phyloP scores from a whole-genome alignment of 92 coral and sea anemone species.

The Parazoanthus swiftii region DNA sequence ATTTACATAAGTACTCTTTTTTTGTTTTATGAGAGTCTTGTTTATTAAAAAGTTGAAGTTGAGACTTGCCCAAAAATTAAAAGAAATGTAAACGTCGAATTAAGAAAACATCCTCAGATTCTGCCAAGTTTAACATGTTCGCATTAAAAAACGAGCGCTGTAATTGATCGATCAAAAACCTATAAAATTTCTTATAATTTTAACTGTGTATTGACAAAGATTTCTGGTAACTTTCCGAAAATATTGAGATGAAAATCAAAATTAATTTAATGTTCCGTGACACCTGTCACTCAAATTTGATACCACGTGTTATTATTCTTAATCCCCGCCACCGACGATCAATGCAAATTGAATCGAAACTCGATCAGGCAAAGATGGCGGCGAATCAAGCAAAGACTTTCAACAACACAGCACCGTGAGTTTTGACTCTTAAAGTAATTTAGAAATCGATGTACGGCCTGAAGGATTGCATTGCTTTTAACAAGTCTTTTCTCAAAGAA shows the following conservation, averaged over 20 bases:
- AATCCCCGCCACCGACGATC: conserved; percentile 24
- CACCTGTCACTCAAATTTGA: conserved; percentile 16
- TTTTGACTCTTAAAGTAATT: neutral
- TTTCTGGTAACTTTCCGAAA: too few relatives aligned
- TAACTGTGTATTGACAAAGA: neutral
- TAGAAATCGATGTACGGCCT: too few relatives aligned
- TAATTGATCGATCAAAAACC: too few relatives aligned
- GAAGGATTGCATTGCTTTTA: neutral
- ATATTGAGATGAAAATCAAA: neutral
- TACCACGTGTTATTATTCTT: conserved; percentile 22
- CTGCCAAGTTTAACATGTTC: too few relatives aligned
- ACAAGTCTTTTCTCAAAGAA: neutral
- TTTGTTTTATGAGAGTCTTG: too few relatives aligned
- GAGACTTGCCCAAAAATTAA: too few relatives aligned
- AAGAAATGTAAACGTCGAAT: too few relatives aligned
- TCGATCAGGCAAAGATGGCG: conserved; percentile 47
- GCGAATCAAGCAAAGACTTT: conserved; percentile 30
- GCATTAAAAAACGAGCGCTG: too few relatives aligned
- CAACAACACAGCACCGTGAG: conserved; percentile 26
- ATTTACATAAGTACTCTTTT: too few relatives aligned
- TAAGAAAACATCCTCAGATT: too few relatives aligned
- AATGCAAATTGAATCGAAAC: conserved; percentile 34
- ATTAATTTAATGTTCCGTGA: neutral
- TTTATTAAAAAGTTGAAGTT: too few relatives aligned
- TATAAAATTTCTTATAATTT: too few relatives aligned